phyloP scores from a whole-genome alignment of 1,140 invertebrate species.

The Rhynchophorus ferrugineus region DNA sequence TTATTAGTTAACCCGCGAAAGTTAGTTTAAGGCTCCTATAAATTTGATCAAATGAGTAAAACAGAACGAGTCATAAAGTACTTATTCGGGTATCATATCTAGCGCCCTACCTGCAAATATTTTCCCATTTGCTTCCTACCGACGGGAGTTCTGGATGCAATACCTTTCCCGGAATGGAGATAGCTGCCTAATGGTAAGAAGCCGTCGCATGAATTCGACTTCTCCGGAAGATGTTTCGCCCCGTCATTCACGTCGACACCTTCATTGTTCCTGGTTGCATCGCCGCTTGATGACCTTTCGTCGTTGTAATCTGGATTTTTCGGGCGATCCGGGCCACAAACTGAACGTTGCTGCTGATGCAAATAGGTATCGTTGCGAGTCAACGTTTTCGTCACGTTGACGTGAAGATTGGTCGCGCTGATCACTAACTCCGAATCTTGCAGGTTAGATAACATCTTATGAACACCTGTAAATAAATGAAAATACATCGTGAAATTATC shows the following conservation, averaged over 20 bases:
- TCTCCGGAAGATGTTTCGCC: not conserved
- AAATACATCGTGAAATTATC: not conserved
- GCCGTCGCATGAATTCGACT: constrained; percentile 9
- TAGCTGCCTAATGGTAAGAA: constrained; percentile 35
- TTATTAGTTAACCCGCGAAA: too few relatives aligned
- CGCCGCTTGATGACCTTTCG: not conserved
- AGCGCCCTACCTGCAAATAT: constrained; percentile 38
- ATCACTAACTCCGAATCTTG: constrained; percentile 42
- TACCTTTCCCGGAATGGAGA: constrained; percentile 36
- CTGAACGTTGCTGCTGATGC: constrained; percentile 9
- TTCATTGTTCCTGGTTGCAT: not conserved
- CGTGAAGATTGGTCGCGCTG: constrained; percentile 20
- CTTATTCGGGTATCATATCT: too few relatives aligned
- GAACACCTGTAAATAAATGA: constrained; percentile 39
- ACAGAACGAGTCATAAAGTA: too few relatives aligned
- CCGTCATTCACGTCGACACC: not conserved
- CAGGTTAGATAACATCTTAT: constrained; percentile 50
- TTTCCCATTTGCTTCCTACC: constrained; percentile 39
- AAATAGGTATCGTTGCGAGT: constrained; percentile 30
- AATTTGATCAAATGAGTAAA: too few relatives aligned
- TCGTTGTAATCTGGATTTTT: constrained; percentile 14
- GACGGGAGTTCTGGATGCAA: constrained; percentile 37
- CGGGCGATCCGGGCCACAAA: constrained; percentile 1
- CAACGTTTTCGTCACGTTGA: constrained; percentile 11
- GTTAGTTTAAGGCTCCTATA: too few relatives aligned